These are phyloP conservation scores for Murina feae DNA, from an alignment of 2,113 vertebrate species.

Conservation along the genomic window DNA sequence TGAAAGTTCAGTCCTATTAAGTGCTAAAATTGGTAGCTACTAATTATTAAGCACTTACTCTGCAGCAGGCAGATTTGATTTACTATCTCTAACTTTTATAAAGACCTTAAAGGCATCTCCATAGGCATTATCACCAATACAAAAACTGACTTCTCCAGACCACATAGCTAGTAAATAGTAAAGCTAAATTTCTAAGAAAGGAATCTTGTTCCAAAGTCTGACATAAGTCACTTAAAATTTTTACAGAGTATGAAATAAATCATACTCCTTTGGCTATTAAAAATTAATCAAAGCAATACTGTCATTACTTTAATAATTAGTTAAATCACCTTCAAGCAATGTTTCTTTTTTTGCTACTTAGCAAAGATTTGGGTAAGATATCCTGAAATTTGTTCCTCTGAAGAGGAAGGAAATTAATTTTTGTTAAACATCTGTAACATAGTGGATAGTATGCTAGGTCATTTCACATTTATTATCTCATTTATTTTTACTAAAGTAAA, in stretches of 20 bases:
- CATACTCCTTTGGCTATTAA: neutral
- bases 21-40: neutral
- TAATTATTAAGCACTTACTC: neutral
- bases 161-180: neutral
- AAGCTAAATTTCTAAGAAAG: neutral
- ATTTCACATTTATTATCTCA: neutral
- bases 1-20: neutral
- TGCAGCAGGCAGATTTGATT: neutral
- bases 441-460: neutral
- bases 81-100: neutral
- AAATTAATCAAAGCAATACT: neutral
- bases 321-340: neutral
- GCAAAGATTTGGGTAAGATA: neutral
- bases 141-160: neutral
- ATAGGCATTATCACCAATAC: neutral
- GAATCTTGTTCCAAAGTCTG: neutral
- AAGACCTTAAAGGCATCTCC: neutral
- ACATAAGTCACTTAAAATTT: neutral
- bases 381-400: neutral
- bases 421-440: neutral
- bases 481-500: neutral
- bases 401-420: neutral
- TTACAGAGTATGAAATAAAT: neutral
- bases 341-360: neutral
- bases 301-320: neutral